phyloP scores from a whole-genome alignment of 2,888 invertebrate species.

The Drosophila rubida region DNA sequence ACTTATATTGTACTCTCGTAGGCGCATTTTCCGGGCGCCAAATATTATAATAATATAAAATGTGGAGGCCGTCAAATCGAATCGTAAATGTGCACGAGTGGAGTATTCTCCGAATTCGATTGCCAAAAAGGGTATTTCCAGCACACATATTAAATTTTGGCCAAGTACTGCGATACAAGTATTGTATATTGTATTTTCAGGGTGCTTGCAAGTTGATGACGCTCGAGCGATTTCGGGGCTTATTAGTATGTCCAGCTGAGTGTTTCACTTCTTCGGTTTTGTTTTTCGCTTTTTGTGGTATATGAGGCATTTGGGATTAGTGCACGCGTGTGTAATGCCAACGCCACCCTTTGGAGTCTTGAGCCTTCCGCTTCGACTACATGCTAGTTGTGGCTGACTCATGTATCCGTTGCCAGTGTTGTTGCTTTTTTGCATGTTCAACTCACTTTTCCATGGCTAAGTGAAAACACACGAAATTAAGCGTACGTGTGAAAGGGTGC shows the following conservation, averaged over 20 bases:
- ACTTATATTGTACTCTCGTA: neutral
- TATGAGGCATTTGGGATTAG: conserved; percentile 56
- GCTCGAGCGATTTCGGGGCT: neutral
- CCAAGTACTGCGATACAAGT: no score
- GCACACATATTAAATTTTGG: no score
- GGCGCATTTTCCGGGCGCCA: conserved; percentile 7
- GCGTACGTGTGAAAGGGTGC: conserved; percentile 8
- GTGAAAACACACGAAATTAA: conserved; percentile 47
- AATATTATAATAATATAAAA: conserved; percentile 56
- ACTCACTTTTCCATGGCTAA: conserved; percentile 35
- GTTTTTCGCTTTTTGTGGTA: neutral
- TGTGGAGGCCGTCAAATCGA: conserved; percentile 56
- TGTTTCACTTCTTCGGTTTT: conserved; percentile 25
- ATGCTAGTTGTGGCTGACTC: conserved; percentile 12
- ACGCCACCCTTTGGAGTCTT: conserved; percentile 23
- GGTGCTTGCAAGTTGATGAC: conserved; percentile 6
- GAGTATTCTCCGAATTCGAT: conserved; percentile 19
- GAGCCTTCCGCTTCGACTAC: conserved; percentile 2
- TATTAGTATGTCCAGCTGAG: conserved; percentile 27
- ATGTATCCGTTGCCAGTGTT: conserved; percentile 7
- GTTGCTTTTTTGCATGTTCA: conserved; percentile 40
- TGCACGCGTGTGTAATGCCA: conserved; percentile 9
- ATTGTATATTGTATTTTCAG: neutral
- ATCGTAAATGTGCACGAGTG: conserved; percentile 60
- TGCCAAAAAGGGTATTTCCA: neutral